Percentiles rank a stretch among this genome's conserved stretches.
Conservation (phyloP, 2,797 vertebrate species). For the Furcifer pardalis region DNA sequence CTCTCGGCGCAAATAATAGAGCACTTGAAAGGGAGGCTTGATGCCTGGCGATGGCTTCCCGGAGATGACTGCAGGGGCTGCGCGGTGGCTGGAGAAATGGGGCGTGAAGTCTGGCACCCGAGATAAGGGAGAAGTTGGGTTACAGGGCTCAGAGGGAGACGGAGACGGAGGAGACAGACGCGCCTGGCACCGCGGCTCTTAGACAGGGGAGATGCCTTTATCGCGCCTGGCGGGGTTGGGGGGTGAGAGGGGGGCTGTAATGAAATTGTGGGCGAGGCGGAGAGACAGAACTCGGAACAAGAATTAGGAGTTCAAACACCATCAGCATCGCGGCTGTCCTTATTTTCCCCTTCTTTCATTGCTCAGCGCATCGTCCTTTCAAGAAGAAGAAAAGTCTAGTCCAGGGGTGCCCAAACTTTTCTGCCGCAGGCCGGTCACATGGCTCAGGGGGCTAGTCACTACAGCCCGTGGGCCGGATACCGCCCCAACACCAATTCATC, state of each 20-base stretch:
- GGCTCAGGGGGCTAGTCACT: too few species aligned
- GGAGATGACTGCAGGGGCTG: conserved; percentile 26
- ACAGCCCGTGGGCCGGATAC: too few species aligned
- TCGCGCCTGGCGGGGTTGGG: not conserved
- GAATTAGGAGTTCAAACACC: not conserved
- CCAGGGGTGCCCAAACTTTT: not conserved
- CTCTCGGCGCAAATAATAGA: conserved; percentile 16
- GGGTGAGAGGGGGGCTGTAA: not conserved
- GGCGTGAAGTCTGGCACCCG: conserved; percentile 23
- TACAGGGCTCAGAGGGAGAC: not conserved
- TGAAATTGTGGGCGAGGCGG: too few species aligned
- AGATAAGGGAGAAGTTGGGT: conserved; percentile 17
- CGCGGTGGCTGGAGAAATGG: conserved; percentile 6
- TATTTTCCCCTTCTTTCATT: not conserved
- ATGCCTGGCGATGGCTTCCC: conserved; percentile 13
- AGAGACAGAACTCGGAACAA: not conserved
- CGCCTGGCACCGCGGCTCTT: too few species aligned
- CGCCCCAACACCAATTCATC: too few species aligned
- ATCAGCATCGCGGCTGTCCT: not conserved
- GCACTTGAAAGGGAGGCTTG: conserved; percentile 19
- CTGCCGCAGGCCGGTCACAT: too few species aligned
- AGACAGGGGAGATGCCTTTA: not conserved
- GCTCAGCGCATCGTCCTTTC: too few species aligned
- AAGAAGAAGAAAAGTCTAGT: too few species aligned
- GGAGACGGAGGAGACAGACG: not conserved